Evolutionary conservation across 2,888 invertebrate genomes (phyloP).

Genomic region (Escarpia spicata): DNA sequence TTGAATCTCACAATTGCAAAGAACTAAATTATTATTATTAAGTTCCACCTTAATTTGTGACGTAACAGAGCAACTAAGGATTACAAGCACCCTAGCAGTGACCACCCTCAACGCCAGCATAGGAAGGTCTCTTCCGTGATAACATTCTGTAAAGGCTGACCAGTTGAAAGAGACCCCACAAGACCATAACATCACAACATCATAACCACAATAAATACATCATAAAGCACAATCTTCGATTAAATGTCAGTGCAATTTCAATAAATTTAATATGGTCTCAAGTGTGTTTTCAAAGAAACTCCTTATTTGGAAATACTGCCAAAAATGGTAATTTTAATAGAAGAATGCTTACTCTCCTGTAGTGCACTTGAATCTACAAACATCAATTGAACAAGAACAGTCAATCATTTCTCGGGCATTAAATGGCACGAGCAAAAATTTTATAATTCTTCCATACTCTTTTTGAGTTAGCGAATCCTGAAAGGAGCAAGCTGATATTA

Average conservation of each 20-base stretch:
- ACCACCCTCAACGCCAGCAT: no score
- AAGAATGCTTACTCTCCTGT: neutral
- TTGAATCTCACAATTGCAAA: no score
- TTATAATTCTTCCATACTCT: neutral
- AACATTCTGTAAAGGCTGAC: no score
- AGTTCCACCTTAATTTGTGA: no score
- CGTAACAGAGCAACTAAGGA: no score
- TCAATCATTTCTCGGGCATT: neutral
- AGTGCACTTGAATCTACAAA: neutral
- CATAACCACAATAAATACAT: no score
- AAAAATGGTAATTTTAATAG: neutral
- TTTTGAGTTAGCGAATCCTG: neutral
- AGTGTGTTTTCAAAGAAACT: neutral
- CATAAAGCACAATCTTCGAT: no score
- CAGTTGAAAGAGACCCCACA: no score
- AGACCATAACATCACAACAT: no score
- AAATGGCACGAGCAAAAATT: neutral
- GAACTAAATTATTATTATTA: no score
- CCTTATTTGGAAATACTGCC: neutral
- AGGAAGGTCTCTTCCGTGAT: no score
- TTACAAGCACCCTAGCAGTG: no score
- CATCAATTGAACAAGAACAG: neutral
- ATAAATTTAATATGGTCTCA: neutral
- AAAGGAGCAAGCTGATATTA: neutral
- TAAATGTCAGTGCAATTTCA: neutral